These are phyloP conservation scores for Crypturellus tataupa DNA, from an alignment of 2,797 vertebrate genomes.

Conservation along the genomic window DNA sequence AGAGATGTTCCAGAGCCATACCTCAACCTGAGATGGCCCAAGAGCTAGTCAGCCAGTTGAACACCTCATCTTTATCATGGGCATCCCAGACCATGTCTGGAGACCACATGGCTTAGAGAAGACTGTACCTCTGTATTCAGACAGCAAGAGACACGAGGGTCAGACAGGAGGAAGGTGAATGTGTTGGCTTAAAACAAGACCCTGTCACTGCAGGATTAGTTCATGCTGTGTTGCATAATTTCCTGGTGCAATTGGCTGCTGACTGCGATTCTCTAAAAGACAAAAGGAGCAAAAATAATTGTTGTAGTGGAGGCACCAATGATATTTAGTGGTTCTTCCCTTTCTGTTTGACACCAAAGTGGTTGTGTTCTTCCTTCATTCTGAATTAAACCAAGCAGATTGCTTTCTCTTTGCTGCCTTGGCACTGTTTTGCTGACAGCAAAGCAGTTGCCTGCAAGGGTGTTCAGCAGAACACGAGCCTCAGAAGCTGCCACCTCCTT, in stretches of 20 bases:
- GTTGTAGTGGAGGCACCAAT: neutral
- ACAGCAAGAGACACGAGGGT: neutral
- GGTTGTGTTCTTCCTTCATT: too few relatives aligned
- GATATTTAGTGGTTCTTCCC: neutral
- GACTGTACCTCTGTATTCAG: neutral
- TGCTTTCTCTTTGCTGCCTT: neutral
- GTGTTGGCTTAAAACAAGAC: neutral
- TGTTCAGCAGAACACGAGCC: neutral
- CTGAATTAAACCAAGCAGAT: neutral
- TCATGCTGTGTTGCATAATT: neutral
- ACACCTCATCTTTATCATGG: neutral
- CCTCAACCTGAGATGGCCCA: neutral
- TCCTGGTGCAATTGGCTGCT: neutral
- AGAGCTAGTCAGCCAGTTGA: too few relatives aligned
- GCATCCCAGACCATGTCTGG: neutral
- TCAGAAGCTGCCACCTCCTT: neutral
- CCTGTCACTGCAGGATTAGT: neutral
- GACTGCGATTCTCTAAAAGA: neutral
- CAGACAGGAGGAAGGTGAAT: neutral
- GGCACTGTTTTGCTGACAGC: neutral
- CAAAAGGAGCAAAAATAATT: neutral
- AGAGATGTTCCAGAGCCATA: neutral
- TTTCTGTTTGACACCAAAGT: neutral
- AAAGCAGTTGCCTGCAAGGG: too few relatives aligned
- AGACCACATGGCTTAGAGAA: neutral